Evolutionary conservation across 1,140 invertebrate species (phyloP), one percentile per base, ranked within the genome.

Genomic region (Diuraphis noxia): DNA sequence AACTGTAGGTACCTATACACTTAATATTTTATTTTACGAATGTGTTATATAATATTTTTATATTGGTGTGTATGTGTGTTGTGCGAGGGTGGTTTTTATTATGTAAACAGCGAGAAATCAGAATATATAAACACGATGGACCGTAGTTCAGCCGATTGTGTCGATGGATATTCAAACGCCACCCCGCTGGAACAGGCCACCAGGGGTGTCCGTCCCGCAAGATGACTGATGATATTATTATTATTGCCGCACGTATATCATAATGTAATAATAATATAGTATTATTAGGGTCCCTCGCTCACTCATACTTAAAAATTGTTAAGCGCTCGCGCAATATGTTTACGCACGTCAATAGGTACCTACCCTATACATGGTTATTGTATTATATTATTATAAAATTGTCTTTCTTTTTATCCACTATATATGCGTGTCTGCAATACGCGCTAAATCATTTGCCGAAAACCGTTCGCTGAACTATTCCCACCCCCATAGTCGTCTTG

Each of bases 391-490:
- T 49, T 46, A 46, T 46, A 46, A 49, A 1, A 72, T 72, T 72
- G 5, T 72, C 56, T 72, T 72, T 72, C 56, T 72, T 72, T 72
- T 72, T 72, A n/a, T 17, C 56, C 30, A 30, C 30, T 30, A 30
- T 23, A 52, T 52, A 25, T 30, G n/a, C 13, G 4, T 21, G 46
- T 49, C 79, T 38, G 79, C 52, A 19, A 10, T 79, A 38, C 36
- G 34, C 25, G 79, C 79, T 84, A 84, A 84, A 84, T 84, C 81
- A 84, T 84, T 41, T 30, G 81, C 81, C 81, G 40, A 84, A 84
- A 84, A 43, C 21, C 40, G 13, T 30, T 41, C 30, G 30, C 25
- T 13, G 0, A n/a, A 72, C 56, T 25, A 25, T 40, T 84, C 81
- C 79, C 36, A 36, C 79, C 21, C n/a, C 21, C 17, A 25, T 8